Evolutionary conservation across 2,888 invertebrate species (phyloP).

Genomic region (Nemapogon koenigi): DNA sequence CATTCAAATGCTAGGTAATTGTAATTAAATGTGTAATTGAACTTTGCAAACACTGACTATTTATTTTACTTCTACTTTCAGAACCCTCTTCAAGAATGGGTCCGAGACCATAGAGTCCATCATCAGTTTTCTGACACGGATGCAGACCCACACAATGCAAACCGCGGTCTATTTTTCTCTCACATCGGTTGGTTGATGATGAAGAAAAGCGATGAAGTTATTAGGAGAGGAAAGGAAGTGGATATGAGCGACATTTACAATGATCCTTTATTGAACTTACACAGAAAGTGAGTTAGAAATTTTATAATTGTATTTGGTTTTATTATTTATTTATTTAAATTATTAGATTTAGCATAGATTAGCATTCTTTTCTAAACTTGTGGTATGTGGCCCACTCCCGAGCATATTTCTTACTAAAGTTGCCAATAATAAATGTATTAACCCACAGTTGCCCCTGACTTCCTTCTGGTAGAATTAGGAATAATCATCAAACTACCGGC

Average conservation of each 20-base stretch:
- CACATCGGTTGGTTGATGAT: conserved; percentile 89
- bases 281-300: conserved; percentile 70
- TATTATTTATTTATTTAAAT: too few species aligned
- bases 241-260: conserved; percentile 77
- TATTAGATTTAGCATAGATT: too few species aligned
- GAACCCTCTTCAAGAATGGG: conserved; percentile 63
- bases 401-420: too few species aligned
- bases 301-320: too few species aligned
- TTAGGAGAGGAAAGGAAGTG: conserved; percentile 74
- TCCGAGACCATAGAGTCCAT: conserved; percentile 74
- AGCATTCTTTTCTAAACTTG: too few species aligned
- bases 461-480: too few species aligned
- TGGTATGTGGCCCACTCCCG: too few species aligned
- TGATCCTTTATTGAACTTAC: conserved; percentile 76
- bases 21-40: too few species aligned
- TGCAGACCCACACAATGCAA: conserved; percentile 85
- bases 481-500: too few species aligned
- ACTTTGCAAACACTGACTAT: background rate
- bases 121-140: conserved; percentile 87
- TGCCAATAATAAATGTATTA: too few species aligned
- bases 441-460: too few species aligned
- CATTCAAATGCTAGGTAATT: too few species aligned
- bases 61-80: conserved; percentile 16
- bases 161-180: conserved; percentile 86
- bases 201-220: conserved; percentile 82